phyloP scores from a whole-genome alignment of 2,888 invertebrate species.

The Drosophila mimica region DNA sequence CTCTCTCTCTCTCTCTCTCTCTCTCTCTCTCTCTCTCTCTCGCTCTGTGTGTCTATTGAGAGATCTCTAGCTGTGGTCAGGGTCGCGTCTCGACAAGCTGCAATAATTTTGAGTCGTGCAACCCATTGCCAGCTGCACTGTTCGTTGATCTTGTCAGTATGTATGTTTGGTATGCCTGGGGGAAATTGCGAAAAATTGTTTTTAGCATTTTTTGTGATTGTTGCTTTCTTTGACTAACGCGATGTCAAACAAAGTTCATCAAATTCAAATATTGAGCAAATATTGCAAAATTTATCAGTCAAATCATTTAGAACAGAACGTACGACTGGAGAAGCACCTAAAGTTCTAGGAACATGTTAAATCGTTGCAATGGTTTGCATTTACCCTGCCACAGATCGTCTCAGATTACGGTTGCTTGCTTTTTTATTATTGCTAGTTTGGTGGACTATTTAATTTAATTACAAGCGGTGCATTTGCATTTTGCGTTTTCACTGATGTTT shows the following conservation, averaged over 20 bases:
- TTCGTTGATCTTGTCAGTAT: not conserved
- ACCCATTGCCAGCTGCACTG: not conserved
- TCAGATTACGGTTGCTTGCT: not conserved
- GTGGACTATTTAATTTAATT: not conserved
- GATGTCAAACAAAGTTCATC: not conserved
- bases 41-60: not conserved
- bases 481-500: too few species aligned
- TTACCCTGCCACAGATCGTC: not conserved
- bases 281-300: not conserved
- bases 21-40: not conserved
- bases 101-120: not conserved
- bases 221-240: not conserved
- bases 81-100: not conserved
- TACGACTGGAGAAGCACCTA: not conserved
- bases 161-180: not conserved
- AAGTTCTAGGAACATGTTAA: not conserved
- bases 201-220: not conserved
- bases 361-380: not conserved
- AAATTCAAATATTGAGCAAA: not conserved
- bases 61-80: not conserved
- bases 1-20: too few species aligned
- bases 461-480: constrained; percentile 8
- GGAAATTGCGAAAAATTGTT: not conserved
- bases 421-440: not conserved
- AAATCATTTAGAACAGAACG: not conserved